A percentile compares a stretch with the other conserved stretches of the same genome.
Evolutionary conservation across 2,113 vertebrate species (phyloP).

Genomic region (Otolemur garnettii): DNA sequence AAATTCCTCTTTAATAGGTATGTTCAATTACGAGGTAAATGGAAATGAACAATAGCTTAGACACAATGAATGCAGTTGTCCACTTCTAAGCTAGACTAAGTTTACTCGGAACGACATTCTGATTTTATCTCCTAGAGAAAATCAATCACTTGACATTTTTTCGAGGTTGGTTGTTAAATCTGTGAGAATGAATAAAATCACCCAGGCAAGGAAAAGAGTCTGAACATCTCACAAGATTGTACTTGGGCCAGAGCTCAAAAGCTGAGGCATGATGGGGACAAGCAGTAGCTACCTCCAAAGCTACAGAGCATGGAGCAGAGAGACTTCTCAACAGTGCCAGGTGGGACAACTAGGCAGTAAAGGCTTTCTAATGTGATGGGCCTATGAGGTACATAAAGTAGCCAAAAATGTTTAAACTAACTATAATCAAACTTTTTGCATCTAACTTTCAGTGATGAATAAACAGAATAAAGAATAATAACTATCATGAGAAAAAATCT

Average conservation of each 20-base stretch:
- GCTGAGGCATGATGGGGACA: not conserved
- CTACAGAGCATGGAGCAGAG: not conserved
- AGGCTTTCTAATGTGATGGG: not conserved
- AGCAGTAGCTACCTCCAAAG: not conserved
- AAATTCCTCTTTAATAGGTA: conserved; percentile 46
- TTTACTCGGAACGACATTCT: conserved; percentile 33
- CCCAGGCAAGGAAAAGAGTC: not conserved
- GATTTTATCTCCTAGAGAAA: conserved; percentile 61
- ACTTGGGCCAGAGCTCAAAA: not conserved
- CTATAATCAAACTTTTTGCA: not conserved
- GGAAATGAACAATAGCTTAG: not conserved
- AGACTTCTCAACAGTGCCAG: not conserved
- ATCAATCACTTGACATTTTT: conserved; percentile 32
- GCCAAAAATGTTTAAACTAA: not conserved
- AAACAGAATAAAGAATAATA: not conserved
- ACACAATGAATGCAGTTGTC: conserved; percentile 41
- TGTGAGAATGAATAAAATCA: not conserved
- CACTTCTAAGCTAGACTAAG: conserved; percentile 63
- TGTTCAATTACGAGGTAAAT: conserved; percentile 38
- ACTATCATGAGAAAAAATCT: not conserved
- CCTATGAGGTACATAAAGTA: not conserved
- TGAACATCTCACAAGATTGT: not conserved
- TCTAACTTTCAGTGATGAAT: not conserved
- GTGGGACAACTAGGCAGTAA: no score
- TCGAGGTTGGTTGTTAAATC: not conserved